Base-by-base conservation (phyloP, 1,140 invertebrate species). In the Eriosoma lanigerum region DNA sequence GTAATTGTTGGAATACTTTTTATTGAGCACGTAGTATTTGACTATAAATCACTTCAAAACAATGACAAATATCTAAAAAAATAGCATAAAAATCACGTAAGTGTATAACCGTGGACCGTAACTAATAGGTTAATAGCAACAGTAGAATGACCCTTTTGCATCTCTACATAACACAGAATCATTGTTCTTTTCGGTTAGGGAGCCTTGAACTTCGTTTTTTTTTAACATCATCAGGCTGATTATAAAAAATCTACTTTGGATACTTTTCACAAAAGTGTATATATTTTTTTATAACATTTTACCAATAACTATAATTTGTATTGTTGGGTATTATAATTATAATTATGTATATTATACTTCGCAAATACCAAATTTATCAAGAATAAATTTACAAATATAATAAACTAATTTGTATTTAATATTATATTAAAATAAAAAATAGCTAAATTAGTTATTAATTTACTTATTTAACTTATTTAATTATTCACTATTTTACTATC, bases 101-200 rank as follows among this genome's bases (percentile, higher is more conserved):
- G 38, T 48, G 38, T 52, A 75, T 38, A 78, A 60, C n/a, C 54
- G 54, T 44, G 48, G 56, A 60, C 75, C 75, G 75, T 78, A 60
- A 78, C 75, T 78, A 78, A 78, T 78, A 60, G 54, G 75, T 46
- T 78, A 78, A 78, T 78, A 60, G 75, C 54, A 46, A 60, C 52
- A 60, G 75, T 60, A 38, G 75, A 78, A 78, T 78, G 75, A 78
- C 75, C 75, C 54, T 78, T 48, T 21, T 48, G 56, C n/a, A 48
- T 44, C 38, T 19, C 29, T 56, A 58, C 72, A 46, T 60, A 46
- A 60, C n/a, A 78, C 19, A 78, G 44, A 75, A 78, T 62, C 29
- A 46, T 17, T 24, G 75, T 12, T 62, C 32, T 62, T 78, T 52
- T 75, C 24, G 3, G 3, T 38, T 38, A 4, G 44, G 38, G 32